Percentiles rank a stretch among this genome's conserved stretches.
Conservation (phyloP, 1,140 invertebrate species). For the Papilio aristodemus region DNA sequence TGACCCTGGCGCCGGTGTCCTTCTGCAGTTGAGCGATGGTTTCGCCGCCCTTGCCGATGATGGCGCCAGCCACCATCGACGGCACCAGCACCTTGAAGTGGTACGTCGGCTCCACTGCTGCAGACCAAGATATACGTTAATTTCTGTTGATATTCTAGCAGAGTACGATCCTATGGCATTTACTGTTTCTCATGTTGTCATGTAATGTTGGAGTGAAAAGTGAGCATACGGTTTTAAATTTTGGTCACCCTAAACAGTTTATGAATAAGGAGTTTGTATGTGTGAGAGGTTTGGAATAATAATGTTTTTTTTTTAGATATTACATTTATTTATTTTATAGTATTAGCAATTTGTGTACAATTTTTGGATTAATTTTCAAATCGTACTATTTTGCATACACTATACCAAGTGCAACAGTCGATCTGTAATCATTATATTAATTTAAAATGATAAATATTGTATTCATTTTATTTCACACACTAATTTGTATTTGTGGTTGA, state of each 20-base stretch:
- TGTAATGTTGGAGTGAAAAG: no score
- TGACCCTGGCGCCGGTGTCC: conserved; percentile 95
- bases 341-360: no score
- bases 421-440: no score
- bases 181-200: no score
- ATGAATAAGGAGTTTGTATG: conserved; percentile 5
- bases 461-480: neutral
- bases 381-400: no score
- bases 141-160: conserved; percentile 28
- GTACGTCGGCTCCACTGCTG: conserved; percentile 84
- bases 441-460: no score
- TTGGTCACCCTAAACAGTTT: neutral
- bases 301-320: no score
- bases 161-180: conserved; percentile 35
- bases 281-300: neutral
- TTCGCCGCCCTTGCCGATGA: conserved; percentile 98
- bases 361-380: no score
- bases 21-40: conserved; percentile 98
- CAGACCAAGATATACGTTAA: conserved; percentile 43
- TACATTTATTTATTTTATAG: no score
- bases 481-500: neutral
- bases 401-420: no score
- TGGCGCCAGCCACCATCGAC: conserved; percentile 96
- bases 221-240: no score
- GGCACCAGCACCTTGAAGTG: conserved; percentile 98